Percentiles rank a stretch among this genome's conserved stretches.
Conservation (phyloP, 2,113 vertebrate genomes). For the Chloropsis cyanopogon region DNA sequence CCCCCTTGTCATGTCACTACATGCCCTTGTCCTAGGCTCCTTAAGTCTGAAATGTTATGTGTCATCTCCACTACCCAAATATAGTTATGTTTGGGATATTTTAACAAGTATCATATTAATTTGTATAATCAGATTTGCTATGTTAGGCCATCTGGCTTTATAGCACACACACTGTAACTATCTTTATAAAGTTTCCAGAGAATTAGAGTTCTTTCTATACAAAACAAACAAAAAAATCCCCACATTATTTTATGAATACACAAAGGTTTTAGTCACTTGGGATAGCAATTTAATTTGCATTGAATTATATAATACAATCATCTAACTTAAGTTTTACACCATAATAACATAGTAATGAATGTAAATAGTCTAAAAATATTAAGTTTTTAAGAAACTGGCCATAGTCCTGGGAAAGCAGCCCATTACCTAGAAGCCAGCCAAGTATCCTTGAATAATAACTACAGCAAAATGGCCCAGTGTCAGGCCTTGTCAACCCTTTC, state of each 20-base stretch:
- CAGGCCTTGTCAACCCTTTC: not conserved
- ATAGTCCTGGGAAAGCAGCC: not conserved
- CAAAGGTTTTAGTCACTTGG: not conserved
- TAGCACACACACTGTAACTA: not conserved
- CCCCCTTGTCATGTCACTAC: not conserved
- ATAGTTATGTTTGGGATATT: not conserved
- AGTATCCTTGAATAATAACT: not conserved
- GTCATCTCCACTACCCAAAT: rapidly evolving
- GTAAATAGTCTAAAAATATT: not conserved
- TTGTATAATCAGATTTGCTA: not conserved
- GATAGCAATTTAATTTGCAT: not conserved
- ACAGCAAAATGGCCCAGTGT: not conserved
- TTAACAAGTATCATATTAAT: not conserved
- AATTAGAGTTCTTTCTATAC: not conserved
- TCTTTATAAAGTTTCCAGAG: not conserved
- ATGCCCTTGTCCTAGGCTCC: not conserved
- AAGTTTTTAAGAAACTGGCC: not conserved
- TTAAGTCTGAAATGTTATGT: not conserved
- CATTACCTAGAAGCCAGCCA: not conserved
- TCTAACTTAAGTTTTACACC: not conserved
- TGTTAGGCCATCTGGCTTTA: not conserved
- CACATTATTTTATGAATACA: not conserved
- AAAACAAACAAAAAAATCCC: not conserved
- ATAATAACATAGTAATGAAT: not conserved
- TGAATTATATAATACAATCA: not conserved